Conservation (phyloP, 2,888 invertebrate species). For the Taphrorychus bicolor region DNA sequence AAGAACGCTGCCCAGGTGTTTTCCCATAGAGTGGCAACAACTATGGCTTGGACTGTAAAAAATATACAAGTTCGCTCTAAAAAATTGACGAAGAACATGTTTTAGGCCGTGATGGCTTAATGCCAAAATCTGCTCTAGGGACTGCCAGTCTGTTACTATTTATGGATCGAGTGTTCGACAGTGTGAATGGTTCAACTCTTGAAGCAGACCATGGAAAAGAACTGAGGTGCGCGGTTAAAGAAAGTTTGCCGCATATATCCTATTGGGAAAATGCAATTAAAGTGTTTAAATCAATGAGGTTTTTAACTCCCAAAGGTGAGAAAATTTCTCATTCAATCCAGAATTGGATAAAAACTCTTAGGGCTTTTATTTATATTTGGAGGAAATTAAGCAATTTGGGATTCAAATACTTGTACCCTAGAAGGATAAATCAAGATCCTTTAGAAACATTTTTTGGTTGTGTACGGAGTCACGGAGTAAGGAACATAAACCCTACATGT, state of each 20-base stretch:
- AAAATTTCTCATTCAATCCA: not conserved
- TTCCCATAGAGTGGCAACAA: not conserved
- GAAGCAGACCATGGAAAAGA: slow-evolving; percentile 6
- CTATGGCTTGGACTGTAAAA: slow-evolving; percentile 4
- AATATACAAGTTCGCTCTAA: not conserved
- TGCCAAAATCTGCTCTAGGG: too few relatives aligned
- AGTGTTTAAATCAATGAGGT: not conserved
- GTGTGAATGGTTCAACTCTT: too few relatives aligned
- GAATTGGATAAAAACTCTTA: slow-evolving; percentile 1
- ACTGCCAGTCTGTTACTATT: too few relatives aligned
- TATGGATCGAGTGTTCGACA: too few relatives aligned
- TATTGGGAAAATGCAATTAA: too few relatives aligned
- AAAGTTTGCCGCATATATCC: not conserved
- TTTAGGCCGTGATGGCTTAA: too few relatives aligned
- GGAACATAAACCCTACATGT: not conserved
- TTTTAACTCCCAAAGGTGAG: slow-evolving; percentile 7
- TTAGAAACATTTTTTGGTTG: slow-evolving; percentile 9
- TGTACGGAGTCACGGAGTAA: not conserved
- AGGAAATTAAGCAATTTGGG: not conserved
- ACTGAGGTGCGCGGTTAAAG: not conserved
- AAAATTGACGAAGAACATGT: too few relatives aligned
- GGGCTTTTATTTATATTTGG: slow-evolving; percentile 7
- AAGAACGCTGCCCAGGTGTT: not conserved
- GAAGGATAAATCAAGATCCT: slow-evolving; percentile 4
- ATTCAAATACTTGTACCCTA: not conserved